Conservation (phyloP, 2,113 vertebrate species). For the Cryptotis parvus region DNA sequence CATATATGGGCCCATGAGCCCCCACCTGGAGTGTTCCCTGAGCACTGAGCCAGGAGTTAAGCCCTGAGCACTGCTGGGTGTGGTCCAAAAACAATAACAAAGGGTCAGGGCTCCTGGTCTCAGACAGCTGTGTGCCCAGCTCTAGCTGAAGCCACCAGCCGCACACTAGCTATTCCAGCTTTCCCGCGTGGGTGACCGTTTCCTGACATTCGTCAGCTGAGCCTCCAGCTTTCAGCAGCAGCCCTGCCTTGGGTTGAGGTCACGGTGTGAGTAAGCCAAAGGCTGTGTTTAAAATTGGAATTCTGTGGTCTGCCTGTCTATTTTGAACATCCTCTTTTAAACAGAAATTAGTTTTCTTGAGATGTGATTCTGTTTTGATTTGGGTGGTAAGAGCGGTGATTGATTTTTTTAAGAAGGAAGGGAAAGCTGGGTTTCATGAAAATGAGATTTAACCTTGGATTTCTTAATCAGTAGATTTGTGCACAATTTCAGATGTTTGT, state of each 20-base stretch:
- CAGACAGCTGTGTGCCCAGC: neutral
- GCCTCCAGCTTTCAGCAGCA: neutral
- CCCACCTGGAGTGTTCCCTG: too few species aligned
- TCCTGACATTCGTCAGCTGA: neutral
- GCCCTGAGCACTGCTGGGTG: neutral
- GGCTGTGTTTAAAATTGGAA: constrained; percentile 29
- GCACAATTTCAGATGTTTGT: neutral
- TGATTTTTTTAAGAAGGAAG: constrained; percentile 49
- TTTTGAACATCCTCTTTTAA: constrained; percentile 23
- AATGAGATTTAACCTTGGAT: neutral
- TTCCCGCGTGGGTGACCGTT: neutral
- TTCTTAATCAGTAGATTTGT: constrained; percentile 39
- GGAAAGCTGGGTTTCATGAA: neutral
- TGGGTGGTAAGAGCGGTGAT: neutral
- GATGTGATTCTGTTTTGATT: neutral
- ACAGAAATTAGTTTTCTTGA: constrained; percentile 2
- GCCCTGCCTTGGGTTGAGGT: neutral
- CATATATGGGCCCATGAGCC: too few species aligned
- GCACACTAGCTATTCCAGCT: neutral
- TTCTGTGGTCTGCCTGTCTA: neutral
- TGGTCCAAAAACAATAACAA: neutral
- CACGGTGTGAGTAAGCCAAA: neutral
- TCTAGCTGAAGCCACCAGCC: neutral
- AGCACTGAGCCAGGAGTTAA: too few species aligned
- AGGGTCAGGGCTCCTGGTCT: neutral